Percentiles rank a stretch among this genome's conserved stretches.
These are phyloP conservation scores for Ephialtes manifestator DNA, from an alignment of 2,888 invertebrate genomes.

Conservation along the genomic window DNA sequence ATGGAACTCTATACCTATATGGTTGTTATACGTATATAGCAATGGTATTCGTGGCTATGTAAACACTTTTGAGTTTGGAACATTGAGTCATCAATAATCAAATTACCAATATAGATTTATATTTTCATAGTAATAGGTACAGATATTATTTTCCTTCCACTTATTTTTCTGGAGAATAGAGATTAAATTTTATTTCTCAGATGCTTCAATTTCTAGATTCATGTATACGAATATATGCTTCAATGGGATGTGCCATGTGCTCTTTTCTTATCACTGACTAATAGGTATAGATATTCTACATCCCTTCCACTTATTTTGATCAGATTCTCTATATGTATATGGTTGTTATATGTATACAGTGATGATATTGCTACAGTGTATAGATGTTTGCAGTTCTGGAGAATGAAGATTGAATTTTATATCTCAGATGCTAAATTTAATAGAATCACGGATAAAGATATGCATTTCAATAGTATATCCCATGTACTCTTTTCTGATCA, in stretches of 20 bases:
- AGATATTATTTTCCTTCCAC: no score
- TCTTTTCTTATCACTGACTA: background rate
- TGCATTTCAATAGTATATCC: background rate
- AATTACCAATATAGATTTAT: background rate
- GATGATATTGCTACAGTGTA: background rate
- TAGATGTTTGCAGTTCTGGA: background rate
- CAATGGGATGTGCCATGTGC: background rate
- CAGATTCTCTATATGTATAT: background rate
- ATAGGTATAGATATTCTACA: background rate
- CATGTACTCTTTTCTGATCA: no score
- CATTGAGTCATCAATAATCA: background rate
- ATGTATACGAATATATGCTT: no score
- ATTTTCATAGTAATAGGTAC: background rate
- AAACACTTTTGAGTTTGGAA: background rate
- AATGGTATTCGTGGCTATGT: background rate
- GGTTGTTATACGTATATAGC: background rate
- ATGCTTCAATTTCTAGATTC: no score
- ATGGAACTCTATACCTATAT: background rate
- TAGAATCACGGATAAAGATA: background rate
- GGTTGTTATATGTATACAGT: background rate
- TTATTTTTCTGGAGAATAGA: no score
- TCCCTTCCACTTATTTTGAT: slow-evolving; percentile 9
- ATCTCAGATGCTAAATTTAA: background rate
- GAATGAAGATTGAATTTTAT: background rate
- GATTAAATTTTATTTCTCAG: no score